Evolutionary conservation across 2,797 vertebrate species (phyloP).

Genomic region (Glyptemys insculpta): DNA sequence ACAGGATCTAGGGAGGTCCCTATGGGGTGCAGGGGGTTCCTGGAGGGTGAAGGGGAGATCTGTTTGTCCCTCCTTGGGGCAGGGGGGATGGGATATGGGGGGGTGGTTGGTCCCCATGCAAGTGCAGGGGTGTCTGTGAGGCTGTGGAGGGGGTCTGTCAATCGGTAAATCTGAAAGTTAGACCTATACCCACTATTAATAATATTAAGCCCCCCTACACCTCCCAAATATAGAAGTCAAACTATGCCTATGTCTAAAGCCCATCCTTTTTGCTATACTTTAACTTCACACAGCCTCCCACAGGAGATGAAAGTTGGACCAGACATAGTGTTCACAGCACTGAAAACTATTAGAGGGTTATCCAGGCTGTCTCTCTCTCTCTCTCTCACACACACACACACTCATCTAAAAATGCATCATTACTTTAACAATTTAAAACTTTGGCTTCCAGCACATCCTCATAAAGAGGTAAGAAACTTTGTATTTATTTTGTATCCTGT

Average conservation of each 20-base stretch:
- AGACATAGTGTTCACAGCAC: background rate
- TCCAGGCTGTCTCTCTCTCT: no score
- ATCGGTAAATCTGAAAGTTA: background rate
- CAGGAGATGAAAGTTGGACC: background rate
- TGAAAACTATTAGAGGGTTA: background rate
- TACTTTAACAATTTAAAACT: background rate
- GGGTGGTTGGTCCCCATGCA: background rate
- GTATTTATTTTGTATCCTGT: background rate
- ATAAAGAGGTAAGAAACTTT: background rate
- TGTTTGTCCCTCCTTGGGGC: background rate
- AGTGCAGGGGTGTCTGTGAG: background rate
- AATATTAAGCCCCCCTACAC: background rate
- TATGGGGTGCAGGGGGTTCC: background rate
- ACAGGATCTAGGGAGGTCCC: background rate
- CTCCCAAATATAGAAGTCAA: background rate
- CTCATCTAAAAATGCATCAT: accelerated
- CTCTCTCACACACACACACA: background rate
- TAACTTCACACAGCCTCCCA: background rate
- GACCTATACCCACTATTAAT: background rate
- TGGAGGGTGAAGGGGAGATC: no score
- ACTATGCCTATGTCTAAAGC: background rate
- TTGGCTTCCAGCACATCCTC: background rate
- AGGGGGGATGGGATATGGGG: background rate
- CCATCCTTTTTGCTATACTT: background rate
- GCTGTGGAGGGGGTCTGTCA: background rate